Evolutionary conservation across 2,888 invertebrate genomes (phyloP).

Genomic region (Spisula subtruncata): DNA sequence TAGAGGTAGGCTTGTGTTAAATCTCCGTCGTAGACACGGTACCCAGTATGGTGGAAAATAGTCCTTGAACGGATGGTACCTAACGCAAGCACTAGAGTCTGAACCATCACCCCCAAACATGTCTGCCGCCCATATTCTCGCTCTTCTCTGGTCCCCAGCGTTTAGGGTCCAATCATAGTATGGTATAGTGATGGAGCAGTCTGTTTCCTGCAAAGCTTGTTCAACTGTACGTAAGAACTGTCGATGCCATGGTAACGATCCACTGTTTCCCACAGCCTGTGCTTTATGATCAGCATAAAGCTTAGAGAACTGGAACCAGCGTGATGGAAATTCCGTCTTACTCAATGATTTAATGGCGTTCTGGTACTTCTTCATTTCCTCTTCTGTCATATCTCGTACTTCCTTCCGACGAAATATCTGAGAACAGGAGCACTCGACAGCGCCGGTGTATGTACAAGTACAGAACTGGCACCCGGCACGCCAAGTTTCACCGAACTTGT

Average conservation of each 20-base stretch:
- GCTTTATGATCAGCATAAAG: conserved; percentile 82
- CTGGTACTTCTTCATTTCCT: conserved; percentile 83
- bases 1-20: conserved; percentile 81
- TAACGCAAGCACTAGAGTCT: conserved; percentile 80
- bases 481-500: conserved; percentile 79
- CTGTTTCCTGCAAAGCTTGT: conserved; percentile 80
- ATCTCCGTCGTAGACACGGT: conserved; percentile 84
- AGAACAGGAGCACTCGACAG: conserved; percentile 78
- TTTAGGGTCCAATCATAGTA: conserved; percentile 87
- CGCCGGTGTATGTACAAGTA: conserved; percentile 78
- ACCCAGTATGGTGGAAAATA: conserved; percentile 82
- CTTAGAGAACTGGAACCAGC: conserved; percentile 83
- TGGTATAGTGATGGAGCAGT: conserved; percentile 85
- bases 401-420: conserved; percentile 81
- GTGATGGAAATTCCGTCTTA: conserved; percentile 78
- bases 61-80: conserved; percentile 85
- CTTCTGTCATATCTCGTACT: conserved; percentile 83
- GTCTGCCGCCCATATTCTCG: conserved; percentile 85
- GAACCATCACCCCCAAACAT: conserved; percentile 86
- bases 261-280: conserved; percentile 81
- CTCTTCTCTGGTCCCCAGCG: conserved; percentile 81
- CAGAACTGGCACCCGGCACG: conserved; percentile 81
- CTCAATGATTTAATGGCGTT: conserved; percentile 79
- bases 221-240: conserved; percentile 84
- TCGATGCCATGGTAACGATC: conserved; percentile 86